Conservation (phyloP, 2,797 vertebrate genomes). For the Sebastes baramenuke region DNA sequence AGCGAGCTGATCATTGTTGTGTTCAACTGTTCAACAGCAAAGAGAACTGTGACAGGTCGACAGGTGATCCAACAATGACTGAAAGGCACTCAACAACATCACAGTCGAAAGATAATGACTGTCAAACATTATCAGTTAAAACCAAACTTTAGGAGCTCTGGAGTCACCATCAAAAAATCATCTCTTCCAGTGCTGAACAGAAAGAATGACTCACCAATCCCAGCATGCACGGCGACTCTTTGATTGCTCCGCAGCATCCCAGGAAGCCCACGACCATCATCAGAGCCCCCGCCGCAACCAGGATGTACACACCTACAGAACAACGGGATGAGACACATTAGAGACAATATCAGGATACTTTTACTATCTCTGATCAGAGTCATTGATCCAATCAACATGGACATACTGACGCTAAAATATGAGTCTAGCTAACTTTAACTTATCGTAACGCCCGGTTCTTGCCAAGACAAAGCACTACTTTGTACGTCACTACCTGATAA, state of each 20-base stretch:
- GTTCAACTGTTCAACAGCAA: too few relatives aligned
- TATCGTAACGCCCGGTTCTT: too few relatives aligned
- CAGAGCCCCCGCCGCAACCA: conserved; percentile 91
- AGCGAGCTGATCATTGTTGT: too few relatives aligned
- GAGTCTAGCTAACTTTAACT: background rate
- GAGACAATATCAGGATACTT: background rate
- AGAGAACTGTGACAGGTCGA: too few relatives aligned
- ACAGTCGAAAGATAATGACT: background rate
- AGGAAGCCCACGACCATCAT: conserved; percentile 98
- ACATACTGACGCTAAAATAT: background rate
- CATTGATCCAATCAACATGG: background rate
- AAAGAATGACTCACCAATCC: conserved; percentile 86
- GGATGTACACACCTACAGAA: conserved; percentile 90
- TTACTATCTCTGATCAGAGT: background rate
- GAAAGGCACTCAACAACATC: background rate
- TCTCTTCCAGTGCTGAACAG: fast-evolving
- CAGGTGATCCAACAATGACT: background rate
- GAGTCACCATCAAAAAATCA: background rate
- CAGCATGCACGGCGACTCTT: conserved; percentile 95
- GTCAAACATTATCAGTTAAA: background rate
- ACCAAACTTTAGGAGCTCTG: background rate
- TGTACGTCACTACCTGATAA: too few relatives aligned
- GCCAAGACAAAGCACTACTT: too few relatives aligned
- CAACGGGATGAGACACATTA: background rate
- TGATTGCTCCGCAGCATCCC: conserved; percentile 94